Percentiles rank a stretch among this genome's conserved stretches.
phyloP scores from a whole-genome alignment of 2,888 invertebrate species.

The Torymus texanus region DNA sequence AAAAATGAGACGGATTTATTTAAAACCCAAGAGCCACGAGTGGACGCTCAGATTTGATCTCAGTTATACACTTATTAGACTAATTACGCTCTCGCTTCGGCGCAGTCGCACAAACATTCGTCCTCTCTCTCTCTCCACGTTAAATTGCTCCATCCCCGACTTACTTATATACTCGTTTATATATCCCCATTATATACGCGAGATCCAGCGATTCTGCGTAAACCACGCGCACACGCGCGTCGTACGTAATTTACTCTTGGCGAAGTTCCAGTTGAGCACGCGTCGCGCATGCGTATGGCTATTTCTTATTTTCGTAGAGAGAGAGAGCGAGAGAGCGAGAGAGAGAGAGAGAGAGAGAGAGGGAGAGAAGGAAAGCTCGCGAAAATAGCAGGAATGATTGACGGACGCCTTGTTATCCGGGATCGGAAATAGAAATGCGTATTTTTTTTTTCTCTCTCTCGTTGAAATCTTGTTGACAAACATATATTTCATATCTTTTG shows the following conservation, averaged over 20 bases:
- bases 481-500: background rate
- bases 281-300: background rate
- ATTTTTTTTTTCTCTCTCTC: too few relatives aligned
- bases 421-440: background rate
- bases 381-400: conserved; percentile 9
- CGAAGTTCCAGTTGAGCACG: conserved; percentile 34
- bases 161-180: too few relatives aligned
- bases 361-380: background rate
- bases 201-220: too few relatives aligned
- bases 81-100: too few relatives aligned
- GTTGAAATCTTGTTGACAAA: conserved; percentile 14
- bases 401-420: conserved; percentile 30
- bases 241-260: conserved; percentile 49
- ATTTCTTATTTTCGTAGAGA: background rate
- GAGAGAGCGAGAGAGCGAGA: too few relatives aligned
- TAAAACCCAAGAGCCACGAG: background rate
- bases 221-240: background rate
- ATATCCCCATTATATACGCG: too few relatives aligned
- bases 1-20: too few relatives aligned
- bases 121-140: too few relatives aligned
- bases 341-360: background rate
- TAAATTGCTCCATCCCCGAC: too few relatives aligned
- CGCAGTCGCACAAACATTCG: too few relatives aligned
- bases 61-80: too few relatives aligned
- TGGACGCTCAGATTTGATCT: background rate